These are phyloP conservation scores for Capreolus pygargus DNA, from an alignment of 2,113 vertebrate species.

Conservation along the genomic window DNA sequence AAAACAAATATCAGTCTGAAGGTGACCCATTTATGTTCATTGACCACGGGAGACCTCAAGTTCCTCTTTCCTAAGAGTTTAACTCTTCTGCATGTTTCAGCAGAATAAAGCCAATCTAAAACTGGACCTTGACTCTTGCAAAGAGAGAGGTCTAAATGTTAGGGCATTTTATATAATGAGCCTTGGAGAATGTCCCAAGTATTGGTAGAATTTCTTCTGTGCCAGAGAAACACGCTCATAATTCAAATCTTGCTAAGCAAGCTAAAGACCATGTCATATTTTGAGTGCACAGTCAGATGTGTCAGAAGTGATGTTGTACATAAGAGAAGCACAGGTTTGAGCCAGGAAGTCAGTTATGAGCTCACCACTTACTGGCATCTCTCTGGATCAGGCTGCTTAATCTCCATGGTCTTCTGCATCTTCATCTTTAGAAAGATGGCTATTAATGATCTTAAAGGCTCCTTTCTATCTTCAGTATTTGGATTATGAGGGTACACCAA, in stretches of 20 bases:
- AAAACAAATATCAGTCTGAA: background rate
- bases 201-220: background rate
- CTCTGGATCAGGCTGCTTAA: background rate
- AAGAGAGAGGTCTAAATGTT: background rate
- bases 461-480: background rate
- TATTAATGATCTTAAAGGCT: background rate
- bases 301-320: background rate
- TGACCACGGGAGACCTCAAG: background rate
- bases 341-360: background rate
- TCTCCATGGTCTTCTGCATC: background rate
- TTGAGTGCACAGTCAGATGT: background rate
- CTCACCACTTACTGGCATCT: background rate
- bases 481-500: background rate
- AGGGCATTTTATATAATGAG: background rate
- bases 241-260: background rate
- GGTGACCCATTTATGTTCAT: fast-evolving
- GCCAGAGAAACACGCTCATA: background rate
- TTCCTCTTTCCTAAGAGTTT: background rate
- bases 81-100: background rate
- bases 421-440: background rate
- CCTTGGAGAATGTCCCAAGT: background rate
- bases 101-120: background rate
- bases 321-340: background rate
- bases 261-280: background rate
- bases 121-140: background rate